Percentiles rank a stretch among this genome's conserved stretches.
These are phyloP conservation scores for Chromobotia macracanthus DNA, from an alignment of 2,797 vertebrate genomes.

Conservation along the genomic window DNA sequence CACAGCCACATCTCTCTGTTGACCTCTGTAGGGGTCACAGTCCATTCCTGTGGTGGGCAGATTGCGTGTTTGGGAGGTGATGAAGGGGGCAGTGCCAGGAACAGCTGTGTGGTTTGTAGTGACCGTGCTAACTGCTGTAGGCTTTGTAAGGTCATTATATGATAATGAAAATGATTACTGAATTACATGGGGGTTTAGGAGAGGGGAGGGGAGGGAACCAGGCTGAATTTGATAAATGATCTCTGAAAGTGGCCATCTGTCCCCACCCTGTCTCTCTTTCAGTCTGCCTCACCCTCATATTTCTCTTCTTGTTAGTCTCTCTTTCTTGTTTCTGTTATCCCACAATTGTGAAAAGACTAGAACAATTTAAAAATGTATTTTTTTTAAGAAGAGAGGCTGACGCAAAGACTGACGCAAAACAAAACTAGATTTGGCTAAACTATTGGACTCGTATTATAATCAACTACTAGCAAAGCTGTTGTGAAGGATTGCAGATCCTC, in stretches of 20 bases:
- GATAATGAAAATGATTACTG: slow-evolving; percentile 99
- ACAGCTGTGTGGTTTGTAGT: slow-evolving; percentile 88
- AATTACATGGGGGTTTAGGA: slow-evolving; percentile 98
- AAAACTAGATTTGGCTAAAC: background rate
- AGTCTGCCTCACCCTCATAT: slow-evolving; percentile 61
- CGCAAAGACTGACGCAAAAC: background rate
- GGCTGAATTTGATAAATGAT: slow-evolving; percentile 98
- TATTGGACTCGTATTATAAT: background rate
- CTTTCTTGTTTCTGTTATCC: slow-evolving; percentile 55
- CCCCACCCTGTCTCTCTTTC: slow-evolving; percentile 74
- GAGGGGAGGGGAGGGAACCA: slow-evolving; percentile 83
- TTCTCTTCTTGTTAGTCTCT: slow-evolving; percentile 53
- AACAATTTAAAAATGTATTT: background rate
- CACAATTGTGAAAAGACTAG: background rate
- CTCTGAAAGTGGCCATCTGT: slow-evolving; percentile 99
- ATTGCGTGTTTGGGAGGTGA: slow-evolving; percentile 54
- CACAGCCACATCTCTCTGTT: slow-evolving; percentile 60
- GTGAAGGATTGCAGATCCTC: no score
- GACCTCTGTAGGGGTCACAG: slow-evolving; percentile 70
- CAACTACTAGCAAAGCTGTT: background rate
- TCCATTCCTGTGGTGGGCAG: slow-evolving; percentile 25
- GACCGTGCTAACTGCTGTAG: slow-evolving; percentile 83
- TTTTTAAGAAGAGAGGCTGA: background rate
- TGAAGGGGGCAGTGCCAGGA: slow-evolving; percentile 75
- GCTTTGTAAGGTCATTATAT: slow-evolving; percentile 94